phyloP scores from a whole-genome alignment of 2,113 vertebrate genomes.

The Puntigrus tetrazona region DNA sequence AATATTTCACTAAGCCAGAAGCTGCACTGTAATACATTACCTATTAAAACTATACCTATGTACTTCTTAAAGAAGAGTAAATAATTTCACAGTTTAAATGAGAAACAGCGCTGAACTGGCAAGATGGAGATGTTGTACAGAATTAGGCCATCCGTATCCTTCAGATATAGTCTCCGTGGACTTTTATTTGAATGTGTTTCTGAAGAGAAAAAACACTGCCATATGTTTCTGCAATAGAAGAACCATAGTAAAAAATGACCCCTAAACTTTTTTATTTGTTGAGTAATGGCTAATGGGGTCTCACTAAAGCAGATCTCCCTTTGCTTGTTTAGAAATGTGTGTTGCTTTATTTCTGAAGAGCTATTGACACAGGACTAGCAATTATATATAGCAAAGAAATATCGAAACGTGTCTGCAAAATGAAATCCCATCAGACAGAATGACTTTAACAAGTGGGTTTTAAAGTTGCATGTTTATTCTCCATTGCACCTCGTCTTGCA shows the following conservation, averaged over 20 bases:
- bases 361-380: not conserved
- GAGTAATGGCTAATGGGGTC: slow-evolving; percentile 3
- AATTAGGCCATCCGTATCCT: not conserved
- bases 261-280: slow-evolving; percentile 2
- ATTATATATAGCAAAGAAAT: not conserved
- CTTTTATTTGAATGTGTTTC: not conserved
- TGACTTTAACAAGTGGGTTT: slow-evolving; percentile 6
- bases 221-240: not conserved
- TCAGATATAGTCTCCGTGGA: not conserved
- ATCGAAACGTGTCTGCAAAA: not conserved
- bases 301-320: not conserved
- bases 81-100: not conserved
- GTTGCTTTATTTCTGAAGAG: not conserved
- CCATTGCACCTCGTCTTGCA: slow-evolving; percentile 21
- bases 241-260: not conserved
- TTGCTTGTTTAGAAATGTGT: not conserved
- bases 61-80: not conserved
- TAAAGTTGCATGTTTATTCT: slow-evolving; percentile 21
- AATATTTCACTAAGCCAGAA: slow-evolving; percentile 13
- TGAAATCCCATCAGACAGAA: slow-evolving; percentile 10
- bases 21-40: not conserved
- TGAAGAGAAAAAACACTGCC: not conserved
- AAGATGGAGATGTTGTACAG: not conserved
- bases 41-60: not conserved
- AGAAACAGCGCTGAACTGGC: not conserved